Evolutionary conservation across 2,888 invertebrate genomes (phyloP).

Genomic region (Noctua pronuba): DNA sequence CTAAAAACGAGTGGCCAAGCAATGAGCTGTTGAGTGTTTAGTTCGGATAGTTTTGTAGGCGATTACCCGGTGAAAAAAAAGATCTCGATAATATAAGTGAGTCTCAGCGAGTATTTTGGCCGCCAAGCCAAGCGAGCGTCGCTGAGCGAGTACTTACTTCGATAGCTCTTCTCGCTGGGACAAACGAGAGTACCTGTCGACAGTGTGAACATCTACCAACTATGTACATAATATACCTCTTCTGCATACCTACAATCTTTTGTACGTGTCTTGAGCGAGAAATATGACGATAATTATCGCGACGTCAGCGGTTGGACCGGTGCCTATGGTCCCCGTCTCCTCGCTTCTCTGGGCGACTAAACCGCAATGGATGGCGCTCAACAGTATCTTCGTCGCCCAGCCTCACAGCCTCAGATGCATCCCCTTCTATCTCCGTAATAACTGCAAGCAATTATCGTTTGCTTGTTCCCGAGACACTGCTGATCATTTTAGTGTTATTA

Average conservation of each 20-base stretch:
- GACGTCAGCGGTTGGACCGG: not conserved
- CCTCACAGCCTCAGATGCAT: constrained; percentile 29
- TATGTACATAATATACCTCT: not conserved
- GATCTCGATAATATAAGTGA: not conserved
- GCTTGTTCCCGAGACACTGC: constrained; percentile 51
- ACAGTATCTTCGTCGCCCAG: constrained; percentile 44
- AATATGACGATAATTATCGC: not conserved
- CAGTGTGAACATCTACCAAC: not conserved
- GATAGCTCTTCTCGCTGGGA: no score
- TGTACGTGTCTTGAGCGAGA: not conserved
- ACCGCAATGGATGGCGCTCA: constrained; percentile 48
- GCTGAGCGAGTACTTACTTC: not conserved
- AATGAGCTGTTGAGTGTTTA: not conserved
- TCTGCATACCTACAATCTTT: not conserved
- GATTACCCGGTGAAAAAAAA: no score
- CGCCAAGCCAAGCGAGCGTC: not conserved
- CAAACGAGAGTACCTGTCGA: not conserved
- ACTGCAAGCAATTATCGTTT: constrained; percentile 58
- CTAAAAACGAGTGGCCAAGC: not conserved
- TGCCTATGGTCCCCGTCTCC: not conserved
- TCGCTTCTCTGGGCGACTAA: constrained; percentile 1
- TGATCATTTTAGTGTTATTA: constrained; percentile 64
- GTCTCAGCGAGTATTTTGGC: not conserved
- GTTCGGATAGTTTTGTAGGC: not conserved
- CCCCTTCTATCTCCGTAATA: constrained; percentile 40